Percentiles rank a stretch among this genome's conserved stretches.
Conservation (phyloP, 2,888 invertebrate species). For the Tipula lateralis region DNA sequence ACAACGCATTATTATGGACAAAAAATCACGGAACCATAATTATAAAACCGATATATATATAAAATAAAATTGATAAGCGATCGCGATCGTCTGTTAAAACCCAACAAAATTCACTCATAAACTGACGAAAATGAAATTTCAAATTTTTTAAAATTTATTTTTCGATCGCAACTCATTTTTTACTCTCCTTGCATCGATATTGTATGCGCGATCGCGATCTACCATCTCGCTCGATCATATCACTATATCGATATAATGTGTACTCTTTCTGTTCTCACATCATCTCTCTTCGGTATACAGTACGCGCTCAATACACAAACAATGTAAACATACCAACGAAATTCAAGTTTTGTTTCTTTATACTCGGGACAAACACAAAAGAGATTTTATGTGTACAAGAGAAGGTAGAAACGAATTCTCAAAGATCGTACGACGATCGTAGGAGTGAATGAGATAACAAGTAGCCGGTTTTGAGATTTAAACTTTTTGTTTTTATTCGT, state of each 20-base stretch:
- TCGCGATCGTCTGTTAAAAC: neutral
- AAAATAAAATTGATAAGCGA: neutral
- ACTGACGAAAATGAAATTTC: neutral
- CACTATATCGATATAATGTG: no score
- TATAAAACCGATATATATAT: neutral
- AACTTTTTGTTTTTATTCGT: constrained; percentile 5
- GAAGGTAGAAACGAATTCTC: neutral
- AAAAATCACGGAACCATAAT: neutral
- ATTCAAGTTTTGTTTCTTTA: neutral
- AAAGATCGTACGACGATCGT: neutral
- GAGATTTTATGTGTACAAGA: neutral
- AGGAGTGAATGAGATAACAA: constrained; percentile 29
- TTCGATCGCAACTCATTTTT: neutral
- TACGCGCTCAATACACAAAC: neutral
- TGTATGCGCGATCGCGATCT: neutral
- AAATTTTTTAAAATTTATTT: neutral
- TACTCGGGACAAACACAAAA: no score
- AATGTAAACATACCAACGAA: neutral
- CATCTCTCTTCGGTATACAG: neutral
- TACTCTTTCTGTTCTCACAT: neutral
- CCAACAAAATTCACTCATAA: constrained; percentile 15
- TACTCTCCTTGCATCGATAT: neutral
- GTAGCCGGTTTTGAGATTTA: constrained; percentile 26
- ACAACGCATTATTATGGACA: neutral
- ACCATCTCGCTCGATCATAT: neutral